A percentile compares a stretch with the other conserved stretches of the same genome.
Conservation (phyloP, 2,888 invertebrate genomes). For the Molorchus minor region DNA sequence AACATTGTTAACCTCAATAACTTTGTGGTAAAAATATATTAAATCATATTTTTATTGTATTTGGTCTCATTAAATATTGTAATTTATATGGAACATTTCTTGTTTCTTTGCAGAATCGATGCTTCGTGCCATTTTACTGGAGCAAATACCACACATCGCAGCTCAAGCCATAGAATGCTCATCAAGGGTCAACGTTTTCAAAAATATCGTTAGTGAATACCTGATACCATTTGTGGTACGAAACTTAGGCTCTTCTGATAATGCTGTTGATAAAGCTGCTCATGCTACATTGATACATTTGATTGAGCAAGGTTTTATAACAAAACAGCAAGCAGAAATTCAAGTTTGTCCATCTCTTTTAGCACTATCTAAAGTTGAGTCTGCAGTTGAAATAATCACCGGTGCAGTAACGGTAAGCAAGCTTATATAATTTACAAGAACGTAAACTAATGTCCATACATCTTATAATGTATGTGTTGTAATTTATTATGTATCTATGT, state of each 20-base stretch:
- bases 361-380: conserved; percentile 66
- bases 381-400: conserved; percentile 65
- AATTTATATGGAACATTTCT: too few species aligned
- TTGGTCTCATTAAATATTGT: not conserved
- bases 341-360: conserved; percentile 73
- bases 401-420: conserved; percentile 70
- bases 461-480: not conserved
- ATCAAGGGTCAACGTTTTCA: conserved; percentile 62
- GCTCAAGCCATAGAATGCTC: conserved; percentile 67
- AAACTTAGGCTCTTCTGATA: conserved; percentile 69
- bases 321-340: conserved; percentile 68
- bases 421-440: conserved; percentile 50
- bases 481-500: not conserved
- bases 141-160: conserved; percentile 74
- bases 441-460: not conserved
- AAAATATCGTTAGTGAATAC: conserved; percentile 66
- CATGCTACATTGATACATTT: conserved; percentile 71
- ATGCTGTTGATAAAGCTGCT: conserved; percentile 73
- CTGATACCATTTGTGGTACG: conserved; percentile 71
- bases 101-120: conserved; percentile 67
- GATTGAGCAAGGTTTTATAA: conserved; percentile 72
- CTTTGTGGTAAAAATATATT: conserved; percentile 21
- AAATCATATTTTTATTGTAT: conserved; percentile 5
- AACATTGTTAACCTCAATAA: conserved; percentile 29
- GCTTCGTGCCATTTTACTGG: conserved; percentile 71